These are phyloP conservation scores for Rattus norvegicus DNA, from an alignment of 2,113 vertebrate species.

Conservation along the genomic window DNA sequence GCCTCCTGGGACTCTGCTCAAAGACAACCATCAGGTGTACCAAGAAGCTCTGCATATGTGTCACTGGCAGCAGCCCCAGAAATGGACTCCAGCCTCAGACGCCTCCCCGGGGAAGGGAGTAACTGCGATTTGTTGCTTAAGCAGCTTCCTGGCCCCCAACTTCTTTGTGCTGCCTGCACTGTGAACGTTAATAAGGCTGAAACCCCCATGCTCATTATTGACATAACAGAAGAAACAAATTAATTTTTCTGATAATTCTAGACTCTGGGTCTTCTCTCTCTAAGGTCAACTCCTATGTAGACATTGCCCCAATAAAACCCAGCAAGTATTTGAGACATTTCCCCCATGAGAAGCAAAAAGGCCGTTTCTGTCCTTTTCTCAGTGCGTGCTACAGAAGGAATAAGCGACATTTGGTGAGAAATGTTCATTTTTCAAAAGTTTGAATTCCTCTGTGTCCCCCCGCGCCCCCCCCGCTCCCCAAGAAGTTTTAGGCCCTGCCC, in stretches of 20 bases:
- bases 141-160: neutral
- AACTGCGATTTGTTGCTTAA: neutral
- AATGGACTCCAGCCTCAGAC: neutral
- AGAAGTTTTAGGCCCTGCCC: neutral
- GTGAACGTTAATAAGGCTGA: neutral
- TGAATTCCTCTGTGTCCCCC: neutral
- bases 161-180: neutral
- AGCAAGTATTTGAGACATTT: neutral
- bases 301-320: neutral
- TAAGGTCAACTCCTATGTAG: neutral
- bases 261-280: neutral
- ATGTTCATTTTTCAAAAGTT: neutral
- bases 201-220: neutral
- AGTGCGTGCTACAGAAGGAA: neutral
- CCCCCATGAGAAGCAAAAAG: neutral
- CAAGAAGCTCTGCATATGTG: neutral
- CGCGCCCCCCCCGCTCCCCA: too few species aligned
- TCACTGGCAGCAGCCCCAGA: neutral
- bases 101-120: neutral
- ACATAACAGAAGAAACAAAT: neutral
- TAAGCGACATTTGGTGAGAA: neutral
- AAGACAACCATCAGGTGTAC: neutral
- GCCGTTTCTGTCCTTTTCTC: neutral
- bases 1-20: neutral
- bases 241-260: neutral